Evolutionary conservation across 2,113 vertebrate species (phyloP).

Genomic region (Amazona guildingii): DNA sequence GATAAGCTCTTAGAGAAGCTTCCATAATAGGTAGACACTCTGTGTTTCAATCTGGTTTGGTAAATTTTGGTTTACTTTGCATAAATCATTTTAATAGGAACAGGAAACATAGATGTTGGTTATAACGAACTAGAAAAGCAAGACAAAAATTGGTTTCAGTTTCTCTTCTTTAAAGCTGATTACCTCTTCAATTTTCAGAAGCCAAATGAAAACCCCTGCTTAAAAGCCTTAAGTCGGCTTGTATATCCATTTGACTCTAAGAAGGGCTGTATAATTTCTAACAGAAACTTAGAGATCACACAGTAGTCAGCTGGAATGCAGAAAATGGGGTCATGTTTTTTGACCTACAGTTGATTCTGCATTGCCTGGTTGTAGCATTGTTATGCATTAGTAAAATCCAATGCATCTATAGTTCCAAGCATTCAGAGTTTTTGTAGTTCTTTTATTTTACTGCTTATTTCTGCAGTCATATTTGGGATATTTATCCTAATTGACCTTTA

Average conservation of each 20-base stretch:
- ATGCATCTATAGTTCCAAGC: background rate
- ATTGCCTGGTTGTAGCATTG: background rate
- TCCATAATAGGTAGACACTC: background rate
- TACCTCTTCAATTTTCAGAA: conserved; percentile 31
- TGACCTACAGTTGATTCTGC: conserved; percentile 20
- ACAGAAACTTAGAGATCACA: background rate
- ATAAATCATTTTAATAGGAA: background rate
- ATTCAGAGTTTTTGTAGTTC: background rate
- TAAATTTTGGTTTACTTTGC: background rate
- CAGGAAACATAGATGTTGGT: background rate
- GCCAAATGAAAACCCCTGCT: background rate
- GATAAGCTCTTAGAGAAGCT: background rate
- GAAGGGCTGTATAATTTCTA: conserved; percentile 37
- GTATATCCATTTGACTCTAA: background rate
- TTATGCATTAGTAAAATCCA: background rate
- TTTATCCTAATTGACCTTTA: background rate
- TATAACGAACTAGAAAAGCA: background rate
- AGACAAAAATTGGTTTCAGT: background rate
- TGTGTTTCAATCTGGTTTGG: background rate
- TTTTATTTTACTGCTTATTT: background rate
- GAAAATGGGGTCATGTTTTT: conserved; percentile 32
- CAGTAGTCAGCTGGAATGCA: conserved; percentile 20
- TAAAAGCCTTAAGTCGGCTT: conserved; percentile 3
- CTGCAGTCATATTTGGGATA: background rate
- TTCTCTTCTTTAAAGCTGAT: conserved; percentile 36